A percentile compares a stretch with the other conserved stretches of the same genome.
Conservation (phyloP, 2,113 vertebrate species). For the Chlamydotis undulata region DNA sequence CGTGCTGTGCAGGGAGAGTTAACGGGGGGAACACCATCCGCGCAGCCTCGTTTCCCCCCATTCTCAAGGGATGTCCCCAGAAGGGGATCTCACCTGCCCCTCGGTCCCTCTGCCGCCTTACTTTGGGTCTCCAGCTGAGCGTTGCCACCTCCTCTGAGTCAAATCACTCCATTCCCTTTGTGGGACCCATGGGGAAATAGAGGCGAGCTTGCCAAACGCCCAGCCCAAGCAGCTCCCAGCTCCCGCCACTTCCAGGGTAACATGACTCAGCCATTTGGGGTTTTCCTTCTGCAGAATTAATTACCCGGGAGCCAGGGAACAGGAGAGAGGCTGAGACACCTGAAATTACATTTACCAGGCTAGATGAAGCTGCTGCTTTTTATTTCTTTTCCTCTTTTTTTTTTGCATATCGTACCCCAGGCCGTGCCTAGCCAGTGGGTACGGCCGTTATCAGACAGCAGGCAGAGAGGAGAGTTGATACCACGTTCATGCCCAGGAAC, state of each 20-base stretch:
- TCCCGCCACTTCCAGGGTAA: background rate
- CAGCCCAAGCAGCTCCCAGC: background rate
- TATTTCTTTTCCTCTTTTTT: background rate
- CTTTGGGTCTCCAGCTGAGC: background rate
- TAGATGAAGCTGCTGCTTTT: background rate
- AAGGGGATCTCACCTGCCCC: background rate
- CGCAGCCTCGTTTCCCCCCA: background rate
- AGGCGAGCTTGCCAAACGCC: background rate
- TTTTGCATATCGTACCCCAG: background rate
- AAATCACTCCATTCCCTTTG: background rate
- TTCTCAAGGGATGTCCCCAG: background rate
- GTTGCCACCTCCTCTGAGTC: background rate
- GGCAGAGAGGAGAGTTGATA: background rate
- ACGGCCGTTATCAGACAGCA: conserved; percentile 12
- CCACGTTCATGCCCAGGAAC: background rate
- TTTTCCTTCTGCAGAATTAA: background rate
- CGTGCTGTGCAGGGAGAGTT: background rate
- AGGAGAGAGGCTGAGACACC: background rate
- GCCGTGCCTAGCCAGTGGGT: background rate
- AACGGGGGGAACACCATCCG: fast-evolving
- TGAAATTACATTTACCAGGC: background rate
- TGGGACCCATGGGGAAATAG: background rate
- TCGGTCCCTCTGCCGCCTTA: fast-evolving
- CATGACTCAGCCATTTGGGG: fast-evolving
- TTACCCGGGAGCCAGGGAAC: background rate